These are phyloP conservation scores for Fundulus diaphanus DNA, from an alignment of 2,797 vertebrate genomes.

Conservation along the genomic window DNA sequence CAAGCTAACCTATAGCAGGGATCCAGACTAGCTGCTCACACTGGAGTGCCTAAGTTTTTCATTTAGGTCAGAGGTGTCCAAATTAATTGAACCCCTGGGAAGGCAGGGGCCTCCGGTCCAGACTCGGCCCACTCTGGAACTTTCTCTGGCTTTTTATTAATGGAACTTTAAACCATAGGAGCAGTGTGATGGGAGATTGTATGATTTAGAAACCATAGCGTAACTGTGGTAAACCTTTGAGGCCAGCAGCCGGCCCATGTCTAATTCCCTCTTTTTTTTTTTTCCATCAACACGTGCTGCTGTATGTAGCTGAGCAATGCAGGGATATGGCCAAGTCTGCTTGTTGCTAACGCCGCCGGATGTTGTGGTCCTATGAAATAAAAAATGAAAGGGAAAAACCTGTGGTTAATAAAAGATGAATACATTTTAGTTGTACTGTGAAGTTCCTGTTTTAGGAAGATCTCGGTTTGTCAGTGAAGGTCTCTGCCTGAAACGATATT, in stretches of 20 bases:
- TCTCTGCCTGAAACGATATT: not conserved
- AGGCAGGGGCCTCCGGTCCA: too few relatives aligned
- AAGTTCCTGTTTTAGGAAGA: not conserved
- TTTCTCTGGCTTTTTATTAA: not conserved
- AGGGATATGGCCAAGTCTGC: too few relatives aligned
- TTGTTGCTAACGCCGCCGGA: too few relatives aligned
- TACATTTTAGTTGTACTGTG: too few relatives aligned
- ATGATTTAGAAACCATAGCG: not conserved
- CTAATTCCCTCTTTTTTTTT: not conserved
- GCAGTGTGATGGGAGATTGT: not conserved
- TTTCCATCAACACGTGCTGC: not conserved
- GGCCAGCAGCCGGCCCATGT: not conserved
- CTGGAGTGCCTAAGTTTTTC: too few relatives aligned
- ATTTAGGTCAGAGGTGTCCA: too few relatives aligned
- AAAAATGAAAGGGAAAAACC: not conserved
- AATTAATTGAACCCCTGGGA: too few relatives aligned
- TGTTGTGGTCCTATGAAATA: not conserved
- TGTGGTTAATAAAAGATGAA: not conserved
- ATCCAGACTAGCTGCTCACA: too few relatives aligned
- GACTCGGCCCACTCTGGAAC: too few relatives aligned
- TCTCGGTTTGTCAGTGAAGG: not conserved
- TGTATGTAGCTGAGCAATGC: not conserved
- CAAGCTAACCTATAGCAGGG: too few relatives aligned
- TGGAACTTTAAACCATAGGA: not conserved
- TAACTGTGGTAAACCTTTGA: not conserved